Evolutionary conservation across 2,888 invertebrate genomes (phyloP), one percentile per base, ranked within the genome.

Genomic region (Agonopterix arenella): DNA sequence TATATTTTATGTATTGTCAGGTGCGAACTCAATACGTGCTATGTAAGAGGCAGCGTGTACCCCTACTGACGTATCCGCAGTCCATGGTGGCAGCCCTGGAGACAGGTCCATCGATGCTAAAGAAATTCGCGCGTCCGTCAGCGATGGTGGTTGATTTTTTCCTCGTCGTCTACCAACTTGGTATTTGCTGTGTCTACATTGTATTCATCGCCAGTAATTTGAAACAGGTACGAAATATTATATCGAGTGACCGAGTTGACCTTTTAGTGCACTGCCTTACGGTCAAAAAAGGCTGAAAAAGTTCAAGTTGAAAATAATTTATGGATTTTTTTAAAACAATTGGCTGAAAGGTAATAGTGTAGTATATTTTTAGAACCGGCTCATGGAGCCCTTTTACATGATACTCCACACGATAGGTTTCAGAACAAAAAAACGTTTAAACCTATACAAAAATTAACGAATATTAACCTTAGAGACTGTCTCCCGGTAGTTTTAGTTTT

Each of bases 101-200:
- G 61, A 91, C 91, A 41, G 97, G 97, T 0, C 97, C 97, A 0
- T 73, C 82, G 1, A 76, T 76, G 47, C 78, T 96, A 48, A 91
- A 91, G 55, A 84, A 83, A 53, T 90, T 93, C 59, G 92, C 94
- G 1, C 84, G 82, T 9, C 77, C 89, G 16, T 90, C 93, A 43
- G 91, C 91, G 80, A 84, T 83, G 68, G 80, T 92, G 45, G 92
- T 93, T 42, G 93, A 94, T 72, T 80, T 91, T 46, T 94, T 94
- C 76, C 89, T 94, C 56, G 92, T 96, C 61, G 90, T 95, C 47
- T 97, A 97, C 68, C 97, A 97, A 84, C 90, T 97, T 59, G 98
- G 98, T 50, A 96, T 97, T 60, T 98, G 98, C 79, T 97, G 97
- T 80, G 98, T 98, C 11, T 99, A 98, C 79, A 94, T 97, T 41